Base-by-base conservation (phyloP, 2,888 invertebrate genomes). In the Nemotelus nigrinus region DNA sequence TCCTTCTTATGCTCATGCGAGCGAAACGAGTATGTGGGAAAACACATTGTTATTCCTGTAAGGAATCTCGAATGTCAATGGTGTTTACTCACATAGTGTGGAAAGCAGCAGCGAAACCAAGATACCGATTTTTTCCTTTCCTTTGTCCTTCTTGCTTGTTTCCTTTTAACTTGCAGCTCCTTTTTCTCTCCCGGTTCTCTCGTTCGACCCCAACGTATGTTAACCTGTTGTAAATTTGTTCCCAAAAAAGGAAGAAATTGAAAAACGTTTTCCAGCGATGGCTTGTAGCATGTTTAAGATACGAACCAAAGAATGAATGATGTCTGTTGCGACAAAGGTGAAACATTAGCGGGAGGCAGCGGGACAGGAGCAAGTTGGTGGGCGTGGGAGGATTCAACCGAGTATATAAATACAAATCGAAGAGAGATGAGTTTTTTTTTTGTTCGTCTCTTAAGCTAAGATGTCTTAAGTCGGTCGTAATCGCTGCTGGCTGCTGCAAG, bases 201-300 rank as follows among this genome's bases (percentile, higher is more conserved):
- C 8, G 25, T 43, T 63, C 8, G 6, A 63, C 39, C 63, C 63
- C 4, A 60, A 64, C 60, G 70, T 78, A 65, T 71, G 75, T 78
- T 76, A 76, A 78, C 78, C 78, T 78, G 78, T 78, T 78, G 76
- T 70, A 76, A 76, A 78, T 76, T 78, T 78, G 70, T 68, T 50
- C 43, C 60, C 50, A 64, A 55, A 65, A 39, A 65, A n/a, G 6
- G 45, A 76, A 76, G 41, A 64, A 48, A 74, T 60, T 60, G 60
- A 60, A 74, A 74, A 70, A 50, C 39, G 7, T 39, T 70, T 70
- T 70, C 25, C 25, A 65, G 41, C 65, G 44, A n/a, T 10, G 47
- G 25, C 39, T 45, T 65, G 7, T 47, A 45, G 41, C 65, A 65
- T 45, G 53, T n/a, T 3, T 8, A 45, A 65, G 41, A 65, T 39